Percentiles rank a stretch among this genome's conserved stretches.
These are phyloP conservation scores for Mythimna vitellina DNA, from an alignment of 2,888 invertebrate species.

Conservation along the genomic window DNA sequence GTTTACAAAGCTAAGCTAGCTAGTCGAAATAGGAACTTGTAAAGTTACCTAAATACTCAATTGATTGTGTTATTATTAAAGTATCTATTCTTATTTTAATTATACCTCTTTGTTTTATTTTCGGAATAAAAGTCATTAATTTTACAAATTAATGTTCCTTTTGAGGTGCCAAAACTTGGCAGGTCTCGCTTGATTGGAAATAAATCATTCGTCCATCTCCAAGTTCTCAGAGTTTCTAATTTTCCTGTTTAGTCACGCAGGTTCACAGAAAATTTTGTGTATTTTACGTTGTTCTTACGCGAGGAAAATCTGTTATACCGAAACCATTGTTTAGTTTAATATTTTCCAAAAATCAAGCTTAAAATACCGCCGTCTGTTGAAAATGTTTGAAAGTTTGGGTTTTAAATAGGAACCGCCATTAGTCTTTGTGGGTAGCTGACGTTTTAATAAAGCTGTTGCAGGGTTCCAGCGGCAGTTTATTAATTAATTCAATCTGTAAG, in stretches of 20 bases:
- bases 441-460: slow-evolving; percentile 30
- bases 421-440: slow-evolving; percentile 13
- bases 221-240: slow-evolving; percentile 51
- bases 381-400: slow-evolving; percentile 30
- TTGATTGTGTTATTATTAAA: neutral
- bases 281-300: slow-evolving; percentile 22
- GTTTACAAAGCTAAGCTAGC: too few relatives aligned
- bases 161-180: slow-evolving; percentile 44
- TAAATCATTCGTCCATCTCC: slow-evolving; percentile 44
- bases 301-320: slow-evolving; percentile 10
- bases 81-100: neutral
- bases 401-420: slow-evolving; percentile 22
- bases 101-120: slow-evolving; percentile 29
- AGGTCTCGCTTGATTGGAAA: slow-evolving; percentile 50
- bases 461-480: slow-evolving; percentile 9
- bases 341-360: neutral
- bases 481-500: slow-evolving; percentile 30
- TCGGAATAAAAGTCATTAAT: slow-evolving; percentile 18
- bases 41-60: neutral
- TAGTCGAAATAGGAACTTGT: neutral
- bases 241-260: slow-evolving; percentile 50
- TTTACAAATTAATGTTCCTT: slow-evolving; percentile 39
- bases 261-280: slow-evolving; percentile 39
- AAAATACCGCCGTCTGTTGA: neutral
- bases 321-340: slow-evolving; percentile 19